Evolutionary conservation across 2,888 invertebrate genomes (phyloP).

Genomic region (Branchipolynoe longqiensis): DNA sequence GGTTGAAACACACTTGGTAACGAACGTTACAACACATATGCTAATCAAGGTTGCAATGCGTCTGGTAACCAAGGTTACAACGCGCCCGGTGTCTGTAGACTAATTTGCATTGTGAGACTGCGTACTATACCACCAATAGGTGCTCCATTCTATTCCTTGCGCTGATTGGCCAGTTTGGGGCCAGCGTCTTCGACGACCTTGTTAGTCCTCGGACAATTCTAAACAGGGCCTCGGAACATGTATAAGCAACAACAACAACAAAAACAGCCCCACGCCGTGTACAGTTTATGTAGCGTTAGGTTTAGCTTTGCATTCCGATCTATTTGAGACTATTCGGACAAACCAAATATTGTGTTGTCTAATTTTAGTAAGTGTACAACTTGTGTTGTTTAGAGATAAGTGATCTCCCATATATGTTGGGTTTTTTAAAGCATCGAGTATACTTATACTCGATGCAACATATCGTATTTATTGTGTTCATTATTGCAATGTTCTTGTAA

Average conservation of each 20-base stretch:
- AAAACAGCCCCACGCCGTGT: neutral
- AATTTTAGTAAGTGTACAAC: constrained; percentile 19
- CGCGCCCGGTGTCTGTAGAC: too few relatives aligned
- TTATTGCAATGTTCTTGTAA: constrained; percentile 19
- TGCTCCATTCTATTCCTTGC: constrained; percentile 50
- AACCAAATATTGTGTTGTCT: constrained; percentile 46
- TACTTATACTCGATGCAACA: constrained; percentile 3
- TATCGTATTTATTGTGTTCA: constrained; percentile 1
- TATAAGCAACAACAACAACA: too few relatives aligned
- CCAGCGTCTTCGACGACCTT: neutral
- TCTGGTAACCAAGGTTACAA: too few relatives aligned
- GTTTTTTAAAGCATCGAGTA: neutral
- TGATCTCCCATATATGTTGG: constrained; percentile 33
- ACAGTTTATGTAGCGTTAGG: constrained; percentile 1
- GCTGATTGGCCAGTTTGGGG: neutral
- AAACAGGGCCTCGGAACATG: too few relatives aligned
- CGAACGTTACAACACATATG: too few relatives aligned
- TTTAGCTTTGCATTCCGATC: constrained; percentile 45
- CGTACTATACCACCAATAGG: constrained; percentile 44
- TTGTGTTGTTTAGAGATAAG: constrained; percentile 49
- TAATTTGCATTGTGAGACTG: constrained; percentile 30
- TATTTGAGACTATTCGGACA: constrained; percentile 19
- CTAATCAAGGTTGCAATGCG: too few relatives aligned
- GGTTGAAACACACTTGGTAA: too few relatives aligned
- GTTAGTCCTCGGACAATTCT: too few relatives aligned